These are phyloP conservation scores for Harpagifer antarcticus DNA, from an alignment of 2,797 vertebrate genomes.

Conservation along the genomic window DNA sequence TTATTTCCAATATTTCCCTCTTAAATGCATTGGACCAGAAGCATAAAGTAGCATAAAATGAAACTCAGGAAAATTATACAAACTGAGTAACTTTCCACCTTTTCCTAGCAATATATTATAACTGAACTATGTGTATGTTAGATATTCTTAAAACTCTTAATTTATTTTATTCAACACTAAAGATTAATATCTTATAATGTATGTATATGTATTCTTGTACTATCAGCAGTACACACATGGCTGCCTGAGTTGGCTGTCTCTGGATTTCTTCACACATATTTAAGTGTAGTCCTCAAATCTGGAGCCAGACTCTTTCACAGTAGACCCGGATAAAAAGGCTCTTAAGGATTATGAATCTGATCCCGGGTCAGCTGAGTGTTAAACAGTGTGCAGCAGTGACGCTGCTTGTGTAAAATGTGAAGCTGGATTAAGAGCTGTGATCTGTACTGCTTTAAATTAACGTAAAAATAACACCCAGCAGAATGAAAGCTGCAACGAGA, in stretches of 20 bases:
- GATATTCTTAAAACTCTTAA: neutral
- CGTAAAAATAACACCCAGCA: slow-evolving; percentile 53
- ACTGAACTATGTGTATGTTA: neutral
- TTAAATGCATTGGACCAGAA: neutral
- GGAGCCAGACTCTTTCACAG: slow-evolving; percentile 10
- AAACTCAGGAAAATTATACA: neutral
- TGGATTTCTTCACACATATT: neutral
- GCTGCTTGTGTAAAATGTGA: slow-evolving; percentile 58
- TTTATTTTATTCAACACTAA: no score
- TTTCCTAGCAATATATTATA: neutral
- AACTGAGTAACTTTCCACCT: neutral
- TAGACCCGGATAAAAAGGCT: slow-evolving; percentile 28
- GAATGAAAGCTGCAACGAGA: slow-evolving; percentile 40
- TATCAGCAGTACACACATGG: neutral
- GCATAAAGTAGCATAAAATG: neutral
- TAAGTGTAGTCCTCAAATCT: slow-evolving; percentile 5
- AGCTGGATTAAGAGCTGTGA: slow-evolving; percentile 66
- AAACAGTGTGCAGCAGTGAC: neutral
- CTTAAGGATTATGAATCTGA: slow-evolving; percentile 58
- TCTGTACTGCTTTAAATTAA: slow-evolving; percentile 55
- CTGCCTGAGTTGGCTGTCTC: neutral
- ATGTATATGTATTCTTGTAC: neutral
- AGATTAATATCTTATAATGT: neutral
- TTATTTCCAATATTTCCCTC: neutral
- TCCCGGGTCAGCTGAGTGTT: slow-evolving; percentile 36